Percentiles rank a stretch among this genome's conserved stretches.
Conservation (phyloP, 2,797 vertebrate species). For the Oreochromis mossambicus region DNA sequence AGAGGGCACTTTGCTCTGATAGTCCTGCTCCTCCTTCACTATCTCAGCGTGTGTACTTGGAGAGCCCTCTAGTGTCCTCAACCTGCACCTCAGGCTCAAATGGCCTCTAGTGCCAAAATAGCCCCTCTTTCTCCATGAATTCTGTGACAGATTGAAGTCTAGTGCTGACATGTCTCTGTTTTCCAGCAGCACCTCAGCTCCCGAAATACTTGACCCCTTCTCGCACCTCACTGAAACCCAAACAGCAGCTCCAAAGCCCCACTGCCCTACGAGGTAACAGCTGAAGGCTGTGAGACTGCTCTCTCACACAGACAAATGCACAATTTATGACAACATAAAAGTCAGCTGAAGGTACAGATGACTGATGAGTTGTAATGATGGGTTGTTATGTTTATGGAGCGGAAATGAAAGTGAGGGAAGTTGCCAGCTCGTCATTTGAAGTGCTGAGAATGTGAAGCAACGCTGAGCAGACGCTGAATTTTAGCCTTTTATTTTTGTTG, state of each 20-base stretch:
- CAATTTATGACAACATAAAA: neutral
- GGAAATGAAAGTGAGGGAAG: neutral
- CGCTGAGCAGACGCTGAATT: neutral
- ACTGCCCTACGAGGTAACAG: slow-evolving; percentile 93
- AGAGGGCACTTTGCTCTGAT: neutral
- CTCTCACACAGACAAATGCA: neutral
- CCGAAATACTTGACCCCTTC: slow-evolving; percentile 86
- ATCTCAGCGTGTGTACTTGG: neutral
- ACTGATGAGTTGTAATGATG: neutral
- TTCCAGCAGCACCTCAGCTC: slow-evolving; percentile 61
- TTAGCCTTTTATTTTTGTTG: neutral
- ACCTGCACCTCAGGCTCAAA: slow-evolving; percentile 14
- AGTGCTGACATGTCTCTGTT: slow-evolving; percentile 79
- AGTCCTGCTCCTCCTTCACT: neutral
- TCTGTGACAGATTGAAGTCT: slow-evolving; percentile 12
- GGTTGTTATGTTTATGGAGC: neutral
- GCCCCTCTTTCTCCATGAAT: neutral
- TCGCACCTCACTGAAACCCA: slow-evolving; percentile 94
- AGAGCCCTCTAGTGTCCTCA: slow-evolving; percentile 59
- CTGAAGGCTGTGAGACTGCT: slow-evolving; percentile 19
- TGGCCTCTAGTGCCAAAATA: neutral
- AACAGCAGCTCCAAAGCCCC: slow-evolving; percentile 93
- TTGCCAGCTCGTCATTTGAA: neutral
- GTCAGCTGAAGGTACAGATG: neutral
- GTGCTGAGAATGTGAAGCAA: neutral